phyloP scores from a whole-genome alignment of 2,113 vertebrate genomes.

The Thunnus thynnus region DNA sequence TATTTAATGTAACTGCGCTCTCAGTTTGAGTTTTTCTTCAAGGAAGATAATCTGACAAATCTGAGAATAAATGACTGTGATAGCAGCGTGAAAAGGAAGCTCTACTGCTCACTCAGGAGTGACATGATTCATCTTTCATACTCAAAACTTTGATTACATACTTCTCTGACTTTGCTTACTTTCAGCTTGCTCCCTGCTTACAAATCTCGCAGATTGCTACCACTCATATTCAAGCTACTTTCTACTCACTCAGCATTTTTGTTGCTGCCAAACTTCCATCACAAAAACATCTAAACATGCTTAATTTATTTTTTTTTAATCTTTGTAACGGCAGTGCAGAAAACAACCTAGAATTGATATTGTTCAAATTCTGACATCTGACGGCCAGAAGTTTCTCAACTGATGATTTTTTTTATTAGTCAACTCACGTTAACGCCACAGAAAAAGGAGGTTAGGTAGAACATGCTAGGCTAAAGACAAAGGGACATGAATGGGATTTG shows the following conservation, averaged over 20 bases:
- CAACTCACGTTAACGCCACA: neutral
- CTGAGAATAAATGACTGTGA: too few species aligned
- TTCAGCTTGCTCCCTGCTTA: neutral
- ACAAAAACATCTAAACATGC: neutral
- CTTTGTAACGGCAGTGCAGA: neutral
- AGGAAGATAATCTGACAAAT: neutral
- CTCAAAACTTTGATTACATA: neutral
- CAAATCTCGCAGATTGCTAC: neutral
- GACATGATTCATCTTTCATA: neutral
- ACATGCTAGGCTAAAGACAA: neutral
- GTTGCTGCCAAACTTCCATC: neutral
- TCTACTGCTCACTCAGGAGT: neutral
- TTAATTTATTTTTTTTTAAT: neutral
- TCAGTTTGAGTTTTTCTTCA: neutral
- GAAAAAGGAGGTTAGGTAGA: neutral
- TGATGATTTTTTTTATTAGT: slow-evolving; percentile 7
- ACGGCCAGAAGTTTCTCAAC: neutral
- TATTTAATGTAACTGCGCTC: neutral
- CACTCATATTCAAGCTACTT: neutral
- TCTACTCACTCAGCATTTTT: neutral
- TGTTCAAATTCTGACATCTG: neutral
- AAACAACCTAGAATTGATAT: neutral
- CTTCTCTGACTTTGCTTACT: neutral
- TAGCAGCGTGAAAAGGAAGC: too few species aligned
- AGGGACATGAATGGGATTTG: slow-evolving; percentile 5